Evolutionary conservation across 2,113 vertebrate genomes (phyloP), one percentile per base, ranked within the genome.

Genomic region (Stomatorhinus ivindoensis): DNA sequence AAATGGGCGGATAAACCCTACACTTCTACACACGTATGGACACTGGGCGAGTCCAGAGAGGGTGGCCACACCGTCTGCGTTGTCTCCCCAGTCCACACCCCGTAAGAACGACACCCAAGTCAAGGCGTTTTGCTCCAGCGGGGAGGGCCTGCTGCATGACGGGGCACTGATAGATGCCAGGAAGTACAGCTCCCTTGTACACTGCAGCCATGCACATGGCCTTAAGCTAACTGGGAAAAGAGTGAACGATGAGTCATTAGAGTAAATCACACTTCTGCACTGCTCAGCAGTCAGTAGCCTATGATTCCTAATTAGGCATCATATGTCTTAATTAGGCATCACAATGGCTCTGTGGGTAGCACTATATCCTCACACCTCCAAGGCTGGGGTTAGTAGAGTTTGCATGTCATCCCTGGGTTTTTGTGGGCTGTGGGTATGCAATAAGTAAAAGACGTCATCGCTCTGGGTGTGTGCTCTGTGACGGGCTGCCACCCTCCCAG

Each of bases 321-420:
- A 84, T 84, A n/a, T 44, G 82, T 84, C 82, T 84, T 84, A 84
- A 84, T 84, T 84, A 46, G 82, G 82, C 39, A 46, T 47, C 44
- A 44, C 21, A 84, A 84, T 84, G 82, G 42, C 44, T 21, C 19
- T 44, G 39, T 10, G 24, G 82, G 42, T 47, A 47, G 44, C 35
- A 39, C 19, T 44, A 7, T 82, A 82, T 42, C 19, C 82, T n/a
- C 82, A 84, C 39, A 84, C 42, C 42, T 3, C 21, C 82, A n/a
- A 44, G 39, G 21, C 19, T 8, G 21, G 19, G 39, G 8, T 47
- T n/a, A 13, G 19, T 84, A 80, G 13, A 80, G 73, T 42, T 80
- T 42, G 73, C 73, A 42, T 80, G 73, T 19, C 73, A 80, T 80
- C 35, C 69, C 69, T 76, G 31, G 11, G 31, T 39, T 76, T 76